phyloP scores from a whole-genome alignment of 2,113 vertebrate genomes.

The Strix uralensis region DNA sequence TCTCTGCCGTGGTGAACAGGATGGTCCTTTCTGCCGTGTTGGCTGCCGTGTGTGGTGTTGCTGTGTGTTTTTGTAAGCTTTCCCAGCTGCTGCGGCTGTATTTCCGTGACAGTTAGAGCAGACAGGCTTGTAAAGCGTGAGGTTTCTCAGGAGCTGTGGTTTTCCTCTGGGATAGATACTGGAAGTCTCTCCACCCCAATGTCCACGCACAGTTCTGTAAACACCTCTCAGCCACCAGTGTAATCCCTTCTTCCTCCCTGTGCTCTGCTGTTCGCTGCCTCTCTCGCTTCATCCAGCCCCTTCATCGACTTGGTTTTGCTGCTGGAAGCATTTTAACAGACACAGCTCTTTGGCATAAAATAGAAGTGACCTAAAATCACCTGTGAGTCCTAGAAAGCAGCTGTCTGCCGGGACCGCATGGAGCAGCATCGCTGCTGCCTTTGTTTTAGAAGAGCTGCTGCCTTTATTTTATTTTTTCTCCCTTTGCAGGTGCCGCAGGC shows the following conservation, averaged over 20 bases:
- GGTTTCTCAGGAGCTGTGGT: background rate
- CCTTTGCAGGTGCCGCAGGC: rapidly evolving
- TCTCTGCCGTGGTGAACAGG: rapidly evolving
- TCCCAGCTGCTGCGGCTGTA: background rate
- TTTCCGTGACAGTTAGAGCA: background rate
- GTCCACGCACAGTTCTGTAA: background rate
- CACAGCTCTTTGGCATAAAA: background rate
- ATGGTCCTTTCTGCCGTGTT: background rate
- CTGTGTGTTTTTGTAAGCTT: background rate
- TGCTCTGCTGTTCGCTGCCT: background rate
- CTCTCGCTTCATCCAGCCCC: background rate
- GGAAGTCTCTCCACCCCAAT: background rate
- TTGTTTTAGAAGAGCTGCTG: background rate
- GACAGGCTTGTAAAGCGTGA: background rate
- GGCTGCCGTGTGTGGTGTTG: background rate
- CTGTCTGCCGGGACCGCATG: background rate
- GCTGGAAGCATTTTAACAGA: background rate
- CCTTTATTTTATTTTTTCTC: background rate
- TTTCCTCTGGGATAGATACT: background rate
- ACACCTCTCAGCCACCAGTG: background rate
- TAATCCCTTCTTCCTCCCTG: background rate
- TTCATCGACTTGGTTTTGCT: background rate
- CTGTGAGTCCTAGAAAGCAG: rapidly evolving
- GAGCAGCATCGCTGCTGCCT: background rate
- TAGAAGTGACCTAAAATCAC: background rate